These are phyloP conservation scores for Helicoverpa armigera DNA, from an alignment of 1,140 invertebrate genomes.

Conservation along the genomic window DNA sequence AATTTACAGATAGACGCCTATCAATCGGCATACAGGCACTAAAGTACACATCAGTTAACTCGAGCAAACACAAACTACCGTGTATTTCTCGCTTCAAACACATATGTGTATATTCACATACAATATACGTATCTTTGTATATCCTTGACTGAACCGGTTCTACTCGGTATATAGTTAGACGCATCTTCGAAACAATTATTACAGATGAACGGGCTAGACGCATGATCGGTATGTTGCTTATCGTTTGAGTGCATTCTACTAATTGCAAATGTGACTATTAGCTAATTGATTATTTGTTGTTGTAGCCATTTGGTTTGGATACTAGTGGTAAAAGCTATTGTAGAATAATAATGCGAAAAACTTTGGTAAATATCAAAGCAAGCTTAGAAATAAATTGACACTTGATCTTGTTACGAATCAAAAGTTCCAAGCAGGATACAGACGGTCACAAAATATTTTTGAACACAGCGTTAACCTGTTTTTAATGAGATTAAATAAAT, in stretches of 20 bases:
- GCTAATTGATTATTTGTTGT: not conserved
- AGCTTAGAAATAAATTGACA: too few relatives aligned
- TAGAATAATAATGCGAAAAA: too few relatives aligned
- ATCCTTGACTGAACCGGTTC: too few relatives aligned
- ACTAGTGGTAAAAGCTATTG: too few relatives aligned
- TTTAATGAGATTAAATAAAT: too few relatives aligned
- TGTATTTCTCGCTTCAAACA: not conserved
- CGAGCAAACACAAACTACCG: not conserved
- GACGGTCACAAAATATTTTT: too few relatives aligned
- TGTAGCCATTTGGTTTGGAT: too few relatives aligned
- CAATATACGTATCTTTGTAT: not conserved
- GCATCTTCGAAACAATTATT: not conserved
- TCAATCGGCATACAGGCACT: not conserved
- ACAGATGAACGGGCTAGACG: not conserved
- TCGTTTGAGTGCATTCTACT: not conserved
- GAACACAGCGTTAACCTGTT: too few relatives aligned
- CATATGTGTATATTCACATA: conserved; percentile 10
- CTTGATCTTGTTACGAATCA: too few relatives aligned
- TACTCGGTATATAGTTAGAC: not conserved
- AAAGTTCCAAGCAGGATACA: too few relatives aligned
- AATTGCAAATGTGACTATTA: not conserved
- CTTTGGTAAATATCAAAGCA: too few relatives aligned
- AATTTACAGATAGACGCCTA: too few relatives aligned
- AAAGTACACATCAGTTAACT: not conserved
- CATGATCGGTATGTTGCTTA: not conserved